Evolutionary conservation across 2,888 invertebrate species (phyloP).

Genomic region (Chelonus formosanus): DNA sequence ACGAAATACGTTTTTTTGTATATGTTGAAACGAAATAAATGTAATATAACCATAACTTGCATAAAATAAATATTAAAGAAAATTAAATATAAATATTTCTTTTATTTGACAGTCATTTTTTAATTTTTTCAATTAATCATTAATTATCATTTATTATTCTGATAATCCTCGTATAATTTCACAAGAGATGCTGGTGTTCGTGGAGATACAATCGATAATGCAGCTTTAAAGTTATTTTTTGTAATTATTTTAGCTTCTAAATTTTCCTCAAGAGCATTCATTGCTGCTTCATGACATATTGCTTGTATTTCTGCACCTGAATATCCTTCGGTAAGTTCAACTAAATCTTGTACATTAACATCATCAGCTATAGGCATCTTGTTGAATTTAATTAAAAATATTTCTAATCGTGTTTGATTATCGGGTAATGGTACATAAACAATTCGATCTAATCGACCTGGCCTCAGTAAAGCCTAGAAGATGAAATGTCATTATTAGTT

Average conservation of each 20-base stretch:
- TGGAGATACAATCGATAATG: slow-evolving; percentile 77
- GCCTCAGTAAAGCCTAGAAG: slow-evolving; percentile 81
- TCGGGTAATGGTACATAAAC: slow-evolving; percentile 95
- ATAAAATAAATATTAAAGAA: slow-evolving; percentile 6
- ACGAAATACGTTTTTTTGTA: slow-evolving; percentile 57
- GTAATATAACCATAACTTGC: slow-evolving; percentile 52
- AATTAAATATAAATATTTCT: background rate
- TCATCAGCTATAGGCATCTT: slow-evolving; percentile 78
- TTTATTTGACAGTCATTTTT: background rate
- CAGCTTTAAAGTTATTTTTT: slow-evolving; percentile 77
- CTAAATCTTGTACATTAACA: slow-evolving; percentile 74
- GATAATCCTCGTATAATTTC: slow-evolving; percentile 77
- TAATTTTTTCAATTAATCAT: background rate
- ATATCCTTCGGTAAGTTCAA: slow-evolving; percentile 78
- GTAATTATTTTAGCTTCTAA: slow-evolving; percentile 67
- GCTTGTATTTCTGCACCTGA: slow-evolving; percentile 95
- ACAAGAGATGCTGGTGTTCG: slow-evolving; percentile 78
- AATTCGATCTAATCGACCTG: slow-evolving; percentile 89
- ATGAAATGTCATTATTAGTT: slow-evolving; percentile 3
- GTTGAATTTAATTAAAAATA: slow-evolving; percentile 79
- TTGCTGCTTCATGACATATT: slow-evolving; percentile 90
- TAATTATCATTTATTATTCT: slow-evolving; percentile 53
- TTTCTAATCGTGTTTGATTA: slow-evolving; percentile 78
- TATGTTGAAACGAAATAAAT: slow-evolving; percentile 47
- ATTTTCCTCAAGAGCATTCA: slow-evolving; percentile 82